phyloP scores from a whole-genome alignment of 2,888 invertebrate species.

The Cistogaster globosa region DNA sequence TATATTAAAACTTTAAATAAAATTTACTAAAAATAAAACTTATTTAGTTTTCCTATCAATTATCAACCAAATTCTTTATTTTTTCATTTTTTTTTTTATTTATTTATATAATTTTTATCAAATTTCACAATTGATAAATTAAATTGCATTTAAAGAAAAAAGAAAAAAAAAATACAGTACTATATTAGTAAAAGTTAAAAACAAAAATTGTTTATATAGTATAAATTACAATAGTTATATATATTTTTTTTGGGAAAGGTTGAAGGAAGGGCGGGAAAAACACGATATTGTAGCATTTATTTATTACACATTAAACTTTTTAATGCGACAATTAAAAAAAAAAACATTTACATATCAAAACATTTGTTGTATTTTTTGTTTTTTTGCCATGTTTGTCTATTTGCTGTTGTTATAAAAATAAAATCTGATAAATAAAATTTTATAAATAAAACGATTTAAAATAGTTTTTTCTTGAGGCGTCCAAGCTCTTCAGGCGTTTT shows the following conservation, averaged over 20 bases:
- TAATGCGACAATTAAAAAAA: constrained; percentile 26
- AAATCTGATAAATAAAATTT: constrained; percentile 7
- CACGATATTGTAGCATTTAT: constrained; percentile 27
- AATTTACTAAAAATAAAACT: too few relatives aligned
- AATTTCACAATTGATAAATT: constrained; percentile 58
- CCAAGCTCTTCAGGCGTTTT: constrained; percentile 37
- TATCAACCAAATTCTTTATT: neutral
- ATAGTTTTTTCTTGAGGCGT: constrained; percentile 56
- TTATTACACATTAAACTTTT: constrained; percentile 36
- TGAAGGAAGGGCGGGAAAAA: constrained; percentile 15
- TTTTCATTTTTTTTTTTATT: constrained; percentile 41
- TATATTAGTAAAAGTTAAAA: constrained; percentile 59
- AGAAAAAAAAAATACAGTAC: constrained; percentile 50
- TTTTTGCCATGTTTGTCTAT: neutral
- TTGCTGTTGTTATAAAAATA: neutral
- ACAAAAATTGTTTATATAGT: constrained; percentile 63
- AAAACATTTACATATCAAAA: constrained; percentile 31
- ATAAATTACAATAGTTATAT: constrained; percentile 52
- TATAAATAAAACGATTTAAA: constrained; percentile 45
- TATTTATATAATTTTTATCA: constrained; percentile 59
- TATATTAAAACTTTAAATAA: too few relatives aligned
- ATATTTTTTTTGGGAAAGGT: constrained; percentile 22
- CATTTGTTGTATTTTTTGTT: neutral
- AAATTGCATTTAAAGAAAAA: constrained; percentile 57
- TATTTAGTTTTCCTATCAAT: neutral